phyloP scores from a whole-genome alignment of 2,797 vertebrate species.

The Hozukius guyotensis region DNA sequence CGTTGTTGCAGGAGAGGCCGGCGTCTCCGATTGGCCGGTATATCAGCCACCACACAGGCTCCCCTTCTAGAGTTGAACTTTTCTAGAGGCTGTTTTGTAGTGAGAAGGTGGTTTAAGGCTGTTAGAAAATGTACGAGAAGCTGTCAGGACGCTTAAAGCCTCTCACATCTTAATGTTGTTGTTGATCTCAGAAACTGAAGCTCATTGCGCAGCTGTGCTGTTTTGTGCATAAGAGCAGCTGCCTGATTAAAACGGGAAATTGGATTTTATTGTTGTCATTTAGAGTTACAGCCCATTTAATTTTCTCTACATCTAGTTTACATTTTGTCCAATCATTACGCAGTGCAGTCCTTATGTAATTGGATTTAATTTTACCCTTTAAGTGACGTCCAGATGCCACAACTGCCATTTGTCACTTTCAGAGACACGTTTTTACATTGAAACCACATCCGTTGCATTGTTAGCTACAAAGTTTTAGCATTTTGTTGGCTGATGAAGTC shows the following conservation, averaged over 20 bases:
- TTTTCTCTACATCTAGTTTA: conserved; percentile 24
- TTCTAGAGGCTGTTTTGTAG: background rate
- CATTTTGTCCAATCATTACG: conserved; percentile 27
- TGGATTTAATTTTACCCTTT: conserved; percentile 28
- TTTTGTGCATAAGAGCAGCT: conserved; percentile 1
- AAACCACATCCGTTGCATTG: background rate
- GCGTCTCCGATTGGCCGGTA: background rate
- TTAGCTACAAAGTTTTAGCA: background rate
- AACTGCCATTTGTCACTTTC: background rate
- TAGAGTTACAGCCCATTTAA: conserved; percentile 29
- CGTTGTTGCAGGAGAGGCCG: background rate
- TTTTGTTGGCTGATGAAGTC: background rate
- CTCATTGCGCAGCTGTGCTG: background rate
- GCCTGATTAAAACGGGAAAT: conserved; percentile 48
- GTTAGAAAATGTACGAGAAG: background rate
- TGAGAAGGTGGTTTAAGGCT: background rate
- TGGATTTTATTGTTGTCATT: conserved; percentile 44
- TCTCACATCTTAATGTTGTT: conserved; percentile 8
- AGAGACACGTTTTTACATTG: background rate
- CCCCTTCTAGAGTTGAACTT: background rate
- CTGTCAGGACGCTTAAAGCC: conserved; percentile 8
- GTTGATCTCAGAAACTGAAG: conserved; percentile 26
- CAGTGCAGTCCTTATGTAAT: background rate
- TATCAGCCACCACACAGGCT: background rate
- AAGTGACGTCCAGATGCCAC: background rate